Conservation (phyloP, 2,113 vertebrate genomes). For the Bungarus multicinctus region DNA sequence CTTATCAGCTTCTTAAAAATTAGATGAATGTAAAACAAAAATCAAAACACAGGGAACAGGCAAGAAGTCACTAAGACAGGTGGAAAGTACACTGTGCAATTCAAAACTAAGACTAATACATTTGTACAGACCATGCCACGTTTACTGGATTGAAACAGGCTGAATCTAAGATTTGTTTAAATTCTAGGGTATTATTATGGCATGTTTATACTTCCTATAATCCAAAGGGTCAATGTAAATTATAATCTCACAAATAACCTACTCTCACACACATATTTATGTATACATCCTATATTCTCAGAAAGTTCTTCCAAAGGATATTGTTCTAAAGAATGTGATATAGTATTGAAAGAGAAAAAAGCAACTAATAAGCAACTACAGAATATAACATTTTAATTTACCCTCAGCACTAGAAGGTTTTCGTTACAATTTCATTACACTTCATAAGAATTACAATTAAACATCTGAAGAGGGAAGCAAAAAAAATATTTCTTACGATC, state of each 20-base stretch:
- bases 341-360: not conserved
- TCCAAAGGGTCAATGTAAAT: not conserved
- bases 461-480: not conserved
- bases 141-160: not conserved
- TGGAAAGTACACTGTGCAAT: not conserved
- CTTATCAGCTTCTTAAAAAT: not conserved
- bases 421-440: not conserved
- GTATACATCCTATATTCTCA: not conserved
- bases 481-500: constrained; percentile 81
- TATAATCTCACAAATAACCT: not conserved
- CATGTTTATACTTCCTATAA: not conserved
- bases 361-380: not conserved
- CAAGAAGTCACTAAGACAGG: not conserved
- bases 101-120: not conserved
- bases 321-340: not conserved
- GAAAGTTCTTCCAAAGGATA: not conserved
- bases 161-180: not conserved
- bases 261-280: not conserved
- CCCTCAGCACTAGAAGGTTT: rapidly evolving
- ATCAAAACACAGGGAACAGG: not conserved
- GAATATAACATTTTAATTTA: not conserved
- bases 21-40: not conserved
- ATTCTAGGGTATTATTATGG: not conserved
- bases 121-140: not conserved
- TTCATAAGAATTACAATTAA: not conserved